phyloP scores from a whole-genome alignment of 2,113 vertebrate species.

The Chaetura pelagica region DNA sequence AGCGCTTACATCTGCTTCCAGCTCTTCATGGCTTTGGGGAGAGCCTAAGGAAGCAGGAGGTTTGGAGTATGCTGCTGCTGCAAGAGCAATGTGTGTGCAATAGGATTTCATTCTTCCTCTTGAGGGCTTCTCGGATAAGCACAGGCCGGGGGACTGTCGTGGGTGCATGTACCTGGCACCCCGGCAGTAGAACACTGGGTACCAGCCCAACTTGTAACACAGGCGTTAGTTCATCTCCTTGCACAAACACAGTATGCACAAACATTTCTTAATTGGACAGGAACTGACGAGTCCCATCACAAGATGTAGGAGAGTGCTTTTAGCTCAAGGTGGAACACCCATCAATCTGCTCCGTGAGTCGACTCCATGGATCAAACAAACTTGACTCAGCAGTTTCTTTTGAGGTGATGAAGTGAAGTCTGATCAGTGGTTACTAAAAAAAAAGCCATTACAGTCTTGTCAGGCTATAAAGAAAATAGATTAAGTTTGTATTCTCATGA shows the following conservation, averaged over 20 bases:
- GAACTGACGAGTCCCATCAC: neutral
- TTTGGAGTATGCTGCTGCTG: accelerated
- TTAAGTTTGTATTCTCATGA: neutral
- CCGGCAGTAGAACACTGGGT: neutral
- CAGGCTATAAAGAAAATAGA: neutral
- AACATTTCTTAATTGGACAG: neutral
- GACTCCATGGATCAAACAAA: neutral
- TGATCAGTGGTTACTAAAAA: neutral
- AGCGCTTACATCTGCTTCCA: neutral
- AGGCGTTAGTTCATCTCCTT: neutral
- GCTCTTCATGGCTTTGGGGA: neutral
- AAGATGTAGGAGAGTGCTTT: neutral
- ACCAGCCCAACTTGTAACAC: neutral
- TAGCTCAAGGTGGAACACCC: neutral
- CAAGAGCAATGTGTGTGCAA: neutral
- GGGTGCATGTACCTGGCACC: neutral
- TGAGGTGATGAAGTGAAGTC: neutral
- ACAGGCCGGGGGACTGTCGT: neutral
- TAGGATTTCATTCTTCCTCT: neutral
- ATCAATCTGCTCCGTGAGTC: neutral
- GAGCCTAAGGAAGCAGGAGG: neutral
- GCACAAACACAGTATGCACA: neutral
- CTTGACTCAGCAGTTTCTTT: neutral
- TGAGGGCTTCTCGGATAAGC: neutral
- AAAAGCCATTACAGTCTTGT: neutral